phyloP scores from a whole-genome alignment of 2,113 vertebrate species.

The Nematolebias whitei region DNA sequence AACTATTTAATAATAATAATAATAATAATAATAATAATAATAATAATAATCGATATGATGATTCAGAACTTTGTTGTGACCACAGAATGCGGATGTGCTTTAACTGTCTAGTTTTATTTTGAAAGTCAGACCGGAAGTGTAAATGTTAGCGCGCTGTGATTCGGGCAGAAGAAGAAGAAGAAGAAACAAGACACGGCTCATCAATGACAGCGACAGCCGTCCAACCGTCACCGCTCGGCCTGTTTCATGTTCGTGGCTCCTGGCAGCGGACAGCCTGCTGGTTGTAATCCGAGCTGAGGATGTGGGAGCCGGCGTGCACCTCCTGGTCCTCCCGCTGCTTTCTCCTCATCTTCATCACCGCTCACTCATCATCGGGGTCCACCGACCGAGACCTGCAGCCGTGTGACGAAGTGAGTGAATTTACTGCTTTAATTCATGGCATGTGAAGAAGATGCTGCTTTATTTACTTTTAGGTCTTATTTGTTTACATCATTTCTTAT shows the following conservation, averaged over 20 bases:
- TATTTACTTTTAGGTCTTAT: background rate
- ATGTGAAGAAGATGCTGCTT: too few species aligned
- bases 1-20: too few species aligned
- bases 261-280: conserved; percentile 33
- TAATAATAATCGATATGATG: too few species aligned
- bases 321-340: conserved; percentile 54
- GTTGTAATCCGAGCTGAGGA: conserved; percentile 55
- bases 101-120: conserved; percentile 30
- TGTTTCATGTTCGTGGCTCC: conserved; percentile 41
- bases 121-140: conserved; percentile 27
- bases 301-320: conserved; percentile 52
- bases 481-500: background rate
- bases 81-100: too few species aligned
- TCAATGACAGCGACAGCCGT: conserved; percentile 43
- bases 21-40: too few species aligned
- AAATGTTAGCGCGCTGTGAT: background rate
- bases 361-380: conserved; percentile 31
- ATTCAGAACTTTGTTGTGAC: too few species aligned
- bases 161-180: background rate
- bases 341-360: conserved; percentile 52
- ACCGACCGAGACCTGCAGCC: conserved; percentile 49
- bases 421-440: too few species aligned
- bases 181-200: conserved; percentile 16
- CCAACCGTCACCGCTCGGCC: conserved; percentile 2
- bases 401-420: conserved; percentile 61